Conservation (phyloP, 1,140 invertebrate genomes). For the Drosophila watanabei region DNA sequence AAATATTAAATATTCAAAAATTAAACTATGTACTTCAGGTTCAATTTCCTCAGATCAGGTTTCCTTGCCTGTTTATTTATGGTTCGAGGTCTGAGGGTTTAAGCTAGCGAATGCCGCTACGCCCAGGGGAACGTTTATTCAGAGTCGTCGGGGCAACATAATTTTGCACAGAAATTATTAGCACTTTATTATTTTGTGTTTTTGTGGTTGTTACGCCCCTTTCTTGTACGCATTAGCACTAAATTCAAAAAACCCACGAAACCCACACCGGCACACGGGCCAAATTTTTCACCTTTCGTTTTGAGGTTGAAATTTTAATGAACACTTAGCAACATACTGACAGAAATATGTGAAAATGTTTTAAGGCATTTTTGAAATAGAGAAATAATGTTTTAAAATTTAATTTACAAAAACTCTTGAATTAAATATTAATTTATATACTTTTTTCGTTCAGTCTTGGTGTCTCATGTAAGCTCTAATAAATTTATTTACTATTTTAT, state of each 20-base stretch:
- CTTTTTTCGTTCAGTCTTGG: background rate
- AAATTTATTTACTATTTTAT: background rate
- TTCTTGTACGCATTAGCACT: constrained; percentile 78
- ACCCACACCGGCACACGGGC: constrained; percentile 4
- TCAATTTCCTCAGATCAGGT: constrained; percentile 4
- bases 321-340: background rate
- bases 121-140: constrained; percentile 44
- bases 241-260: constrained; percentile 43
- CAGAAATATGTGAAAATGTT: background rate
- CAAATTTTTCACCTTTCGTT: constrained; percentile 16
- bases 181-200: constrained; percentile 70
- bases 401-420: background rate
- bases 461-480: background rate
- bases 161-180: constrained; percentile 75
- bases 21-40: background rate
- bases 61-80: constrained; percentile 17
- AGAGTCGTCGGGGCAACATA: constrained; percentile 54
- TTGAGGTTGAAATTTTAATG: constrained; percentile 25
- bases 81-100: constrained; percentile 23
- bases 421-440: too few relatives aligned
- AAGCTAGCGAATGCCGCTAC: constrained; percentile 5
- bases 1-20: background rate
- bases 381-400: background rate
- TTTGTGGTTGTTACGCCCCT: constrained; percentile 73
- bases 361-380: background rate